Conservation (phyloP, 1,140 invertebrate species). For the Aphelinus certus region DNA sequence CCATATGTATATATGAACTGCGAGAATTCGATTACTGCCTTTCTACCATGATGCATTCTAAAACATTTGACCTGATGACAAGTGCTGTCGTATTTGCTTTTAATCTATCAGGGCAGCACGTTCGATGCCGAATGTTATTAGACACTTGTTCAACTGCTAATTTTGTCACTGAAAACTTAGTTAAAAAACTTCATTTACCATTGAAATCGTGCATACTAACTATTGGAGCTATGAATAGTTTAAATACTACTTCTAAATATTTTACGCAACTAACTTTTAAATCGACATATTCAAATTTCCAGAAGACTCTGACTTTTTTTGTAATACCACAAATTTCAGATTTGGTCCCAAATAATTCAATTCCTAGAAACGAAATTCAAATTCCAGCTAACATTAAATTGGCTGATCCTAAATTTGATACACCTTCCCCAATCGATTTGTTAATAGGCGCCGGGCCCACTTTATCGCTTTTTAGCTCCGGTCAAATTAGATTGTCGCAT, state of each 20-base stretch:
- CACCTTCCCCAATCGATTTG: slow-evolving; percentile 3
- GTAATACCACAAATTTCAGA: neutral
- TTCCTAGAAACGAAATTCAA: neutral
- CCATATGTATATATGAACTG: too few species aligned
- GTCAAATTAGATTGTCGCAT: neutral
- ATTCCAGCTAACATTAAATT: slow-evolving; percentile 11
- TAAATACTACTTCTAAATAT: neutral
- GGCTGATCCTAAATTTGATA: slow-evolving; percentile 22
- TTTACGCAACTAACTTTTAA: neutral
- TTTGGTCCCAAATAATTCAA: neutral
- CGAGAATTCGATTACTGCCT: too few species aligned
- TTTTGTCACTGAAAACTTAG: too few species aligned
- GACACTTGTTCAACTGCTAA: too few species aligned
- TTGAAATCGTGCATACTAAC: neutral
- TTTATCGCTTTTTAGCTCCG: slow-evolving; percentile 6
- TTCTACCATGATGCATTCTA: too few species aligned
- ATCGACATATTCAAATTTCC: neutral
- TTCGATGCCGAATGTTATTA: too few species aligned
- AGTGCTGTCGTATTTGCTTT: too few species aligned
- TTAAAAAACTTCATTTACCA: too few species aligned
- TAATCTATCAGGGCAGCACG: too few species aligned
- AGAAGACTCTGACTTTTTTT: neutral
- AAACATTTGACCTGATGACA: too few species aligned
- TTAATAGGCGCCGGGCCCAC: slow-evolving; percentile 14
- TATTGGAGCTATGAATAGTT: neutral